These are phyloP conservation scores for Poecilia gillii DNA, from an alignment of 2,797 vertebrate species.

Conservation along the genomic window DNA sequence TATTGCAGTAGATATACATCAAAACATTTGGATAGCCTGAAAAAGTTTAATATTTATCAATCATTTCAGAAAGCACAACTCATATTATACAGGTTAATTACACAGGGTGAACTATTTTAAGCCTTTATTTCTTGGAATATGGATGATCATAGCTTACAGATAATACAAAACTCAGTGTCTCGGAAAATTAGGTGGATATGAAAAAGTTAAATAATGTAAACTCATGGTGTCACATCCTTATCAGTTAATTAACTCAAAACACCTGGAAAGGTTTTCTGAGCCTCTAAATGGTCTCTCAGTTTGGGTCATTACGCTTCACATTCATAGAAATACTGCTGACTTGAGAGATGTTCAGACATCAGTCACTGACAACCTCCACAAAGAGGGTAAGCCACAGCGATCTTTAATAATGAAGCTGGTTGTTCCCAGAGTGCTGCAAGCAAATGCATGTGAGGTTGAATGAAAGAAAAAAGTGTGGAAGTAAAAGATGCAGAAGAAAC, in stretches of 20 bases:
- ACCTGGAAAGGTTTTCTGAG: too few relatives aligned
- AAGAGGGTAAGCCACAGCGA: neutral
- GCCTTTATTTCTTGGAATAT: too few relatives aligned
- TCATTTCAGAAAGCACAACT: neutral
- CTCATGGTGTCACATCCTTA: too few relatives aligned
- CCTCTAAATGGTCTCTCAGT: neutral
- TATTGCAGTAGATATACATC: neutral
- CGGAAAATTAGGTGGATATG: too few relatives aligned
- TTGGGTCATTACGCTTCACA: neutral
- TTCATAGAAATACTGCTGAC: neutral
- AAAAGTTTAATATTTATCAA: neutral
- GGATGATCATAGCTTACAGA: too few relatives aligned
- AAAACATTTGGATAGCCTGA: neutral
- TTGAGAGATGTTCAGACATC: neutral
- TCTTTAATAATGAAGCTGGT: neutral
- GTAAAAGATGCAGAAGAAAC: neutral
- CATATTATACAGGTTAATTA: too few relatives aligned
- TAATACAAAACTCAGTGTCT: too few relatives aligned
- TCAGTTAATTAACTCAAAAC: too few relatives aligned
- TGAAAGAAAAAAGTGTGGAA: neutral
- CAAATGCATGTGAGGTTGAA: neutral
- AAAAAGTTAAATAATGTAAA: too few relatives aligned
- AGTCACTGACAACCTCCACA: neutral
- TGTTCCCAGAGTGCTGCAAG: neutral
- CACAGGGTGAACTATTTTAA: too few relatives aligned